Evolutionary conservation across 2,113 vertebrate species (phyloP).

Genomic region (Athene noctua): DNA sequence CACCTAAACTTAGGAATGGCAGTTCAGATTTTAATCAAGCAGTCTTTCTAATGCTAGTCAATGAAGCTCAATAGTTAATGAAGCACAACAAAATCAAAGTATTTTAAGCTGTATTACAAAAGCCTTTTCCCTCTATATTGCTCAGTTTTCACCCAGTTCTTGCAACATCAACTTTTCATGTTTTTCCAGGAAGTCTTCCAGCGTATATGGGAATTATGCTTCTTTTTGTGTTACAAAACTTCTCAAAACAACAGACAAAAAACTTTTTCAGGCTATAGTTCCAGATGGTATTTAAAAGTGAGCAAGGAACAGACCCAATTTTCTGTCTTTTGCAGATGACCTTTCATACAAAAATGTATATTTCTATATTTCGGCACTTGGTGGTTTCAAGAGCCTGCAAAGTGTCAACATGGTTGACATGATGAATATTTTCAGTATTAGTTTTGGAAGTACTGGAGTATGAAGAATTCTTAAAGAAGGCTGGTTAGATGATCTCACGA

Average conservation of each 20-base stretch:
- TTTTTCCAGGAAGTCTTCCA: conserved; percentile 52
- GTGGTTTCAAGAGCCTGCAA: conserved; percentile 37
- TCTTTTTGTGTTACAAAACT: conserved; percentile 22
- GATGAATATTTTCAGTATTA: conserved; percentile 44
- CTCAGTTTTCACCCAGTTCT: neutral
- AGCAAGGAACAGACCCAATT: conserved; percentile 26
- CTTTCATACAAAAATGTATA: conserved; percentile 25
- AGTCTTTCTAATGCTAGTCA: neutral
- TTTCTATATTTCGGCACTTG: conserved; percentile 14
- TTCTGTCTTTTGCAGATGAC: conserved; percentile 47
- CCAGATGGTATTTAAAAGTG: conserved; percentile 24
- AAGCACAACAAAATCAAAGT: neutral
- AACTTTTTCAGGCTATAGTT: neutral
- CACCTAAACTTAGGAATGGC: neutral
- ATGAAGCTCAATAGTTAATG: neutral
- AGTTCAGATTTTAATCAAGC: neutral
- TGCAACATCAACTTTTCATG: conserved; percentile 14
- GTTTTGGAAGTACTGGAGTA: conserved; percentile 28
- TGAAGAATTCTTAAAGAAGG: conserved; percentile 16
- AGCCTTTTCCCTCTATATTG: neutral
- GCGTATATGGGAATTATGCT: neutral
- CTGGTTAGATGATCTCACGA: neutral
- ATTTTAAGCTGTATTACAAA: neutral
- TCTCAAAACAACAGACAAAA: conserved; percentile 22
- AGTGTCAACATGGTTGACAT: conserved; percentile 34